phyloP scores from a whole-genome alignment of 2,113 vertebrate species.

The Phrynocephalus versicolor region DNA sequence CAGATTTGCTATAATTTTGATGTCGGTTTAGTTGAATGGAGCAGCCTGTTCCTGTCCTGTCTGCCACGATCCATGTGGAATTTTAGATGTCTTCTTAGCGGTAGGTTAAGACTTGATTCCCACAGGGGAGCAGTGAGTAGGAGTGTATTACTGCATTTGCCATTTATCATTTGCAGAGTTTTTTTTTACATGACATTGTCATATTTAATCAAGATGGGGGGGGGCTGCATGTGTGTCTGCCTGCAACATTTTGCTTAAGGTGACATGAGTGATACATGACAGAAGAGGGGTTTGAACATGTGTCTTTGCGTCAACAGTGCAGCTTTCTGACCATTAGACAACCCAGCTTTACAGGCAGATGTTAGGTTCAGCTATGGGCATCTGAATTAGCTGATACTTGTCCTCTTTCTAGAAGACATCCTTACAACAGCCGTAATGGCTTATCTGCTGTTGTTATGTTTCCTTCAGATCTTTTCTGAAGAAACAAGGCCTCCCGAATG shows the following conservation, averaged over 20 bases:
- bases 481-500: background rate
- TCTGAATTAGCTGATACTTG: background rate
- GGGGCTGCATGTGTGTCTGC: too few species aligned
- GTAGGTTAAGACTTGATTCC: background rate
- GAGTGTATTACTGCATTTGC: background rate
- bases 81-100: background rate
- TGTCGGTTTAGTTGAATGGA: background rate
- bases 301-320: background rate
- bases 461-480: background rate
- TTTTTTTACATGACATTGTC: background rate
- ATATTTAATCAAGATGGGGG: background rate
- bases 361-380: too few species aligned
- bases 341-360: too few species aligned
- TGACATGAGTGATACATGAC: background rate
- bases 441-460: background rate
- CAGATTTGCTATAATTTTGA: background rate
- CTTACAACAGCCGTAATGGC: too few species aligned
- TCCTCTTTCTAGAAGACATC: background rate
- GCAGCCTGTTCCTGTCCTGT: background rate
- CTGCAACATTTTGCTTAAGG: background rate
- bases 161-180: background rate
- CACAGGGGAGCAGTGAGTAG: too few species aligned
- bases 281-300: background rate
- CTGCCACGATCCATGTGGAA: background rate
- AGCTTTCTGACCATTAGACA: too few species aligned